Percentiles rank a stretch among this genome's conserved stretches.
phyloP scores from a whole-genome alignment of 1,140 invertebrate genomes.

The Hestina assimilis region DNA sequence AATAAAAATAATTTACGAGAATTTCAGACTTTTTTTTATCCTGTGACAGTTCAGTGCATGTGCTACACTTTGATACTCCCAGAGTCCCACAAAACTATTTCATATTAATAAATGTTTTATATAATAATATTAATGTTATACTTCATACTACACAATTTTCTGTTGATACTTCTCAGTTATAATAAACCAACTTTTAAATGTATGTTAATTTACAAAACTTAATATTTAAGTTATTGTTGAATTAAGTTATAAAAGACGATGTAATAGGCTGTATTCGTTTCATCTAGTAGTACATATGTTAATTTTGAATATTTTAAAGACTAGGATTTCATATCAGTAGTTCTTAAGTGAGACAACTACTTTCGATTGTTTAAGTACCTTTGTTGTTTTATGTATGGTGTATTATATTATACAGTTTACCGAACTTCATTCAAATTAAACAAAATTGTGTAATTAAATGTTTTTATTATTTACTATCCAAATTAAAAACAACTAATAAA shows the following conservation, averaged over 20 bases:
- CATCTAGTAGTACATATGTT: too few relatives aligned
- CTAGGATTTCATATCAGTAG: conserved; percentile 20
- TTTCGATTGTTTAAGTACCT: conserved; percentile 2
- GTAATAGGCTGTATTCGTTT: neutral
- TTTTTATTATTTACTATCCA: conserved; percentile 8
- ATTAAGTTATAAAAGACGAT: conserved; percentile 2
- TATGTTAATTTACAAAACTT: conserved; percentile 6
- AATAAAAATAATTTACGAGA: conserved; percentile 74
- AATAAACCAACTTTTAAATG: neutral
- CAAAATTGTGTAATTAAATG: conserved; percentile 3
- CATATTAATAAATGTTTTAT: too few relatives aligned
- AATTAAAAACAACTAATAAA: neutral
- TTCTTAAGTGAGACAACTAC: conserved; percentile 6
- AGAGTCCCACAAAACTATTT: neutral
- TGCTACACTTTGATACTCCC: neutral
- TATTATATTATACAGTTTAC: conserved; percentile 15
- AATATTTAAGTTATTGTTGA: conserved; percentile 9
- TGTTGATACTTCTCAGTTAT: too few relatives aligned
- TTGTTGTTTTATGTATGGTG: conserved; percentile 8
- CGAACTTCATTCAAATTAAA: conserved; percentile 16
- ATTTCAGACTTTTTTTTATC: conserved; percentile 57
- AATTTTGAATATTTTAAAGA: conserved; percentile 6
- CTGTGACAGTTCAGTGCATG: neutral
- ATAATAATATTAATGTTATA: too few relatives aligned
- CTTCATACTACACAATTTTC: too few relatives aligned